These are phyloP conservation scores for Ivindomyrus marchei DNA, from an alignment of 2,113 vertebrate species.

Conservation along the genomic window DNA sequence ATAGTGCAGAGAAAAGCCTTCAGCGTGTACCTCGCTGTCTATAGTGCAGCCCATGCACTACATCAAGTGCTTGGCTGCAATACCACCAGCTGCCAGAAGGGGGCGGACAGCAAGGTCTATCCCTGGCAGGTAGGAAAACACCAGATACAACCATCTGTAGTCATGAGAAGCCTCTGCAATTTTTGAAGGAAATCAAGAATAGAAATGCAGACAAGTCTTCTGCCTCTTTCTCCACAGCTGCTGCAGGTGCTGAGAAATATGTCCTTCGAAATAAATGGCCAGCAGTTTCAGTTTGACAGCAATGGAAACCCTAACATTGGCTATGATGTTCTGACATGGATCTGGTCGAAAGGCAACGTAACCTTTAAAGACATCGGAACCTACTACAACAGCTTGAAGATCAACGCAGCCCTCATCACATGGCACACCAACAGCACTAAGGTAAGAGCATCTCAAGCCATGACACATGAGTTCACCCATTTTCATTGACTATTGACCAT, in stretches of 20 bases:
- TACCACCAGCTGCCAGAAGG: slow-evolving; percentile 16
- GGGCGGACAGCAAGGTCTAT: slow-evolving; percentile 42
- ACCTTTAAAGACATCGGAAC: slow-evolving; percentile 51
- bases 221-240: slow-evolving; percentile 48
- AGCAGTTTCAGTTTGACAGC: slow-evolving; percentile 56
- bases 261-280: slow-evolving; percentile 46
- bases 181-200: not conserved
- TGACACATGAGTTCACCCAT: not conserved
- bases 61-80: slow-evolving; percentile 64
- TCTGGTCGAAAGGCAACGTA: slow-evolving; percentile 43
- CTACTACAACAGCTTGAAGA: slow-evolving; percentile 47
- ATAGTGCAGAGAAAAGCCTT: slow-evolving; percentile 47
- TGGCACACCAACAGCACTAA: slow-evolving; percentile 62
- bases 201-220: not conserved
- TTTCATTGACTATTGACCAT: not conserved
- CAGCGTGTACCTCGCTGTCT: slow-evolving; percentile 62
- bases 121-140: slow-evolving; percentile 67
- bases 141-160: not conserved
- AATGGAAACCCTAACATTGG: slow-evolving; percentile 60
- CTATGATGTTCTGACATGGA: slow-evolving; percentile 69
- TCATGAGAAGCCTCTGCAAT: not conserved
- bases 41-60: slow-evolving; percentile 70
- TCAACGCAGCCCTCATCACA: slow-evolving; percentile 48
- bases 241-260: slow-evolving; percentile 56
- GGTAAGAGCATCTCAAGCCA: slow-evolving; percentile 31